Conservation (phyloP, 2,888 invertebrate genomes). For the Catocala nupta region DNA sequence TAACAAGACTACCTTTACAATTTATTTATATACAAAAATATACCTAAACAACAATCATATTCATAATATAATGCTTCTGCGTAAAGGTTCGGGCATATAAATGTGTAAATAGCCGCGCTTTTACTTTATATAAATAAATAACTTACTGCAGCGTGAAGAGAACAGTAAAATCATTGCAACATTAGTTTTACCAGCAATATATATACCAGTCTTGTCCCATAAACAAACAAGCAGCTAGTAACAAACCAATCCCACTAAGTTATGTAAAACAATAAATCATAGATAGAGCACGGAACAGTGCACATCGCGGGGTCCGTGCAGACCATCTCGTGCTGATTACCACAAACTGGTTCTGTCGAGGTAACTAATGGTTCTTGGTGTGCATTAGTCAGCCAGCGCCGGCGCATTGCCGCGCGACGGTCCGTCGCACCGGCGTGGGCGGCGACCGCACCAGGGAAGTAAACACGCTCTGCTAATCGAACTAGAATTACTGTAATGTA, state of each 20-base stretch:
- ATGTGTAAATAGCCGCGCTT: too few species aligned
- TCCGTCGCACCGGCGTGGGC: slow-evolving; percentile 55
- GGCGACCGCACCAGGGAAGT: slow-evolving; percentile 57
- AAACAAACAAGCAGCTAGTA: background rate
- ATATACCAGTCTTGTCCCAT: background rate
- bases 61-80: too few species aligned
- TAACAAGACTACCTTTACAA: too few species aligned
- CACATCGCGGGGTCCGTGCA: slow-evolving; percentile 36
- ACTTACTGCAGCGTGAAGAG: too few species aligned
- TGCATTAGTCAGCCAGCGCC: slow-evolving; percentile 79
- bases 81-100: too few species aligned
- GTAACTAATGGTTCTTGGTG: slow-evolving; percentile 77
- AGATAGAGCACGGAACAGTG: slow-evolving; percentile 37
- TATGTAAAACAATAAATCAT: slow-evolving; percentile 51
- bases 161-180: background rate
- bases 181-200: background rate
- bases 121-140: background rate
- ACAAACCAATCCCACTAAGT: slow-evolving; percentile 33
- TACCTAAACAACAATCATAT: too few species aligned
- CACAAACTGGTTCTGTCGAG: slow-evolving; percentile 63
- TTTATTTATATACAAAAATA: too few species aligned
- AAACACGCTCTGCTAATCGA: slow-evolving; percentile 57
- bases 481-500: slow-evolving; percentile 30
- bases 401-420: background rate
- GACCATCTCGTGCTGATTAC: slow-evolving; percentile 65